Conservation (phyloP, 2,113 vertebrate species). For the Rafetus swinhoei region DNA sequence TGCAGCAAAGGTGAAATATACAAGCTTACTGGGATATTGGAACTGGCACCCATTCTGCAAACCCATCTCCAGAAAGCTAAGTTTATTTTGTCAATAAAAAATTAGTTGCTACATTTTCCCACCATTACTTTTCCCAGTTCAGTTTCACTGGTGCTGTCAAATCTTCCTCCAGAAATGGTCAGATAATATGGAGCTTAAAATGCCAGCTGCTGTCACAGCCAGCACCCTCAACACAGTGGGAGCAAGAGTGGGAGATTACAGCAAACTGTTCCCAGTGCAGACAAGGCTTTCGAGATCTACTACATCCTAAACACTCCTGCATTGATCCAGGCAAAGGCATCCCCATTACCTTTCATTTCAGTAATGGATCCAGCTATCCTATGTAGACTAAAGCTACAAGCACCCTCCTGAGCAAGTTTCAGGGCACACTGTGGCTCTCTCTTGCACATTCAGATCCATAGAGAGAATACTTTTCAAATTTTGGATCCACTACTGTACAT, state of each 20-base stretch:
- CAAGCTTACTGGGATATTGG: neutral
- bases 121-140: neutral
- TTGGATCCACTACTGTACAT: slow-evolving; percentile 70
- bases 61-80: neutral
- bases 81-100: slow-evolving; percentile 4
- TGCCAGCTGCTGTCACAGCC: neutral
- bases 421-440: neutral
- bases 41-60: neutral
- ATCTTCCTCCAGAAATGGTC: neutral
- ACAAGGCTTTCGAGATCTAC: neutral
- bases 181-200: neutral
- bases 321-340: slow-evolving; percentile 60
- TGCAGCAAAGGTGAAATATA: slow-evolving; percentile 50
- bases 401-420: neutral
- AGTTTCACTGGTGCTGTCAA: neutral
- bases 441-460: neutral
- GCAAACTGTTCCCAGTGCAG: slow-evolving; percentile 23
- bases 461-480: neutral
- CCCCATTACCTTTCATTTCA: slow-evolving; percentile 60
- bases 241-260: neutral
- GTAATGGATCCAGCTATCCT: slow-evolving; percentile 72
- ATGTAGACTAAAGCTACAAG: neutral
- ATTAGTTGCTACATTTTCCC: slow-evolving; percentile 5
- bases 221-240: neutral
- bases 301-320: neutral